phyloP scores from a whole-genome alignment of 2,113 vertebrate species.

The Caloenas nicobarica region DNA sequence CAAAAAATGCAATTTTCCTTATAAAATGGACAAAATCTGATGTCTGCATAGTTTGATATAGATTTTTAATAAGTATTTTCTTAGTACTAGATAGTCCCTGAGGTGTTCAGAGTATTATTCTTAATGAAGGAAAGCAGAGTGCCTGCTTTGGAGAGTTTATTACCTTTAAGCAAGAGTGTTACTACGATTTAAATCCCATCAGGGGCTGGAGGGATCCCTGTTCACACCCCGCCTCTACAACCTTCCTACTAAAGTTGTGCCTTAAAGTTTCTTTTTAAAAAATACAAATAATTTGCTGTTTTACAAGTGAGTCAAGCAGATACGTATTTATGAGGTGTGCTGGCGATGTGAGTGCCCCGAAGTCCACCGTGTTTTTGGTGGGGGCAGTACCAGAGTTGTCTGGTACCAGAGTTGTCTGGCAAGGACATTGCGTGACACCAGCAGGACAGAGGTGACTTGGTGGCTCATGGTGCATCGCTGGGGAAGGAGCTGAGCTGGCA shows the following conservation, averaged over 20 bases:
- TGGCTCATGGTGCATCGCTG: neutral
- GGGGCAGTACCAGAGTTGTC: no score
- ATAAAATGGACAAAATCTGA: neutral
- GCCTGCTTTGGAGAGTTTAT: neutral
- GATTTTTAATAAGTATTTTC: neutral
- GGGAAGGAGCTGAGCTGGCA: neutral
- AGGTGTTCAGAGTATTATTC: neutral
- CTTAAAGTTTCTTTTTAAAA: neutral
- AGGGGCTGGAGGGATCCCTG: neutral
- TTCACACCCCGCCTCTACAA: neutral
- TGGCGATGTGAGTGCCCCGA: no score
- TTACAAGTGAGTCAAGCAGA: neutral
- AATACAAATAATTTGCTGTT: neutral
- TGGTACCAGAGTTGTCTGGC: no score
- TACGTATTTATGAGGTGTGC: neutral
- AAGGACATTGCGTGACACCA: no score
- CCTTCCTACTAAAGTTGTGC: neutral
- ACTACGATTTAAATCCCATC: neutral
- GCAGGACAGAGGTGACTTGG: no score
- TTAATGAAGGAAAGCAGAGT: neutral
- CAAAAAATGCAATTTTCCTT: neutral
- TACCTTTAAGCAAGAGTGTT: neutral
- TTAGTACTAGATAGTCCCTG: neutral
- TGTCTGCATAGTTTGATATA: neutral
- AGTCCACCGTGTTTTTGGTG: no score